Conservation (phyloP, 2,888 invertebrate genomes). For the Ophion costatus region DNA sequence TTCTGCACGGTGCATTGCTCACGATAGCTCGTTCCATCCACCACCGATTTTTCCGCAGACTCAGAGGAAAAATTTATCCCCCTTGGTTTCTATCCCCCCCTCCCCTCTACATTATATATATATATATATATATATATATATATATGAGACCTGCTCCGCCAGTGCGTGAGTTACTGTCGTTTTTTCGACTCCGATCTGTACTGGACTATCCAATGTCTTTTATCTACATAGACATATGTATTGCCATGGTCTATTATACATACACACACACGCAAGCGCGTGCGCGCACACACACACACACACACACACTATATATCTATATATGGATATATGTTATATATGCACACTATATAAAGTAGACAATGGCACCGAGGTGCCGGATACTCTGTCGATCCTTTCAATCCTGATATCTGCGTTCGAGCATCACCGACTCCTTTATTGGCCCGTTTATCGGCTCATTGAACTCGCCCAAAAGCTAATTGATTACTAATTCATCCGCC, state of each 20-base stretch:
- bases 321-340: background rate
- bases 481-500: constrained; percentile 57
- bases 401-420: constrained; percentile 35
- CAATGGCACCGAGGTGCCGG: constrained; percentile 30
- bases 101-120: background rate
- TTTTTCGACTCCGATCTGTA: constrained; percentile 16
- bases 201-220: constrained; percentile 24
- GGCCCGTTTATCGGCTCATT: constrained; percentile 57
- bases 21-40: constrained; percentile 49
- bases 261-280: background rate
- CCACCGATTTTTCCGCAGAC: constrained; percentile 57
- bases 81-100: constrained; percentile 22
- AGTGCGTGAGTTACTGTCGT: constrained; percentile 25
- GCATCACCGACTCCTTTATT: constrained; percentile 59
- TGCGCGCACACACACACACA: background rate
- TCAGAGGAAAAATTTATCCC: constrained; percentile 49
- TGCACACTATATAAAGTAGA: constrained; percentile 5
- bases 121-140: too few relatives aligned
- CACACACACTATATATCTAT: background rate
- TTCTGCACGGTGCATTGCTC: constrained; percentile 43
- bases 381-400: constrained; percentile 30
- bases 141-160: background rate
- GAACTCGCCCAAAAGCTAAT: constrained; percentile 54
- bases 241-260: background rate
- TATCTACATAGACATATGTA: background rate